A percentile compares a stretch with the other conserved stretches of the same genome.
These are phyloP conservation scores for Meteorus colon DNA, from an alignment of 2,888 invertebrate genomes.

Conservation along the genomic window DNA sequence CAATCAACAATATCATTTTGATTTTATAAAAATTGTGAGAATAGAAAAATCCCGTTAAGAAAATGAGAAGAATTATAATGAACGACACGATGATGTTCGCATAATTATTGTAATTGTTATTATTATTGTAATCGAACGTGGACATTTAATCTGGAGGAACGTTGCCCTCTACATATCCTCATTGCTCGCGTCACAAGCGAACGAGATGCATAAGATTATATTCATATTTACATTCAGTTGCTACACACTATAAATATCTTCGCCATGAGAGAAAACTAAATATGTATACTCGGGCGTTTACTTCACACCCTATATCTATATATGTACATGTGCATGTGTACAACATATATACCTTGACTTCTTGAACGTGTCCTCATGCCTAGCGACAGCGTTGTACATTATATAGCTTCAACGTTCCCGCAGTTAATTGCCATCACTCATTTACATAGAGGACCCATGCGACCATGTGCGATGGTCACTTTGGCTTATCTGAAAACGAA, in stretches of 20 bases:
- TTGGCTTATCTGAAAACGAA: slow-evolving; percentile 13
- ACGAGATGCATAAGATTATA: slow-evolving; percentile 25
- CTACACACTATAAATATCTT: slow-evolving; percentile 28
- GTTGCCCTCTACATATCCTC: slow-evolving; percentile 21
- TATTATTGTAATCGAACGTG: slow-evolving; percentile 46
- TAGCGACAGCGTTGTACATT: slow-evolving; percentile 35
- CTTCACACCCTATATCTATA: slow-evolving; percentile 22
- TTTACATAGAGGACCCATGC: slow-evolving; percentile 65
- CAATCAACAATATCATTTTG: no score
- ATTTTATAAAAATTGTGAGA: neutral
- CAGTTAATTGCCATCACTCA: slow-evolving; percentile 68
- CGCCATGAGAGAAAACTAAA: neutral
- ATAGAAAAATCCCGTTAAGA: no score
- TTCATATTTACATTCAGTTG: slow-evolving; percentile 29
- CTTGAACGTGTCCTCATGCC: neutral
- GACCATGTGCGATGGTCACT: slow-evolving; percentile 52
- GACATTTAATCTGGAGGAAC: slow-evolving; percentile 35
- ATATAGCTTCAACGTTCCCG: slow-evolving; percentile 45
- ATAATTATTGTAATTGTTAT: slow-evolving; percentile 49
- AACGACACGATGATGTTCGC: slow-evolving; percentile 39
- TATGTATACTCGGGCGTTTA: slow-evolving; percentile 2
- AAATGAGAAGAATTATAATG: slow-evolving; percentile 41
- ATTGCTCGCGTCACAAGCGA: slow-evolving; percentile 14
- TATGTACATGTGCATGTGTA: slow-evolving; percentile 2
- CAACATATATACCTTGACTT: neutral